Conservation (phyloP, 1,140 invertebrate species). For the Pachyrhynchus sulphureomaculatus region DNA sequence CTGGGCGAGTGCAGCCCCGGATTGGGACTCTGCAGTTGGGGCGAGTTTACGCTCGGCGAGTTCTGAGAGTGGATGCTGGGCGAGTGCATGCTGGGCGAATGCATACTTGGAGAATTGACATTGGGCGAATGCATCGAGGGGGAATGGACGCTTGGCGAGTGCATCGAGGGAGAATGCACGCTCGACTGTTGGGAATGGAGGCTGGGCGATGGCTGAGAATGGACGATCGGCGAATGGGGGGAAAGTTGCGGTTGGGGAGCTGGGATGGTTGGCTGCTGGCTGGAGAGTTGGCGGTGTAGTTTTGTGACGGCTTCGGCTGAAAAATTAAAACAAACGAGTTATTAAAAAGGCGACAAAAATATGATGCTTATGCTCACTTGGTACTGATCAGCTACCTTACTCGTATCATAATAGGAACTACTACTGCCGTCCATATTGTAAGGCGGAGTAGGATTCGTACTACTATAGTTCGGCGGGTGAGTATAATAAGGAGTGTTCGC, state of each 20-base stretch:
- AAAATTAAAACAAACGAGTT: background rate
- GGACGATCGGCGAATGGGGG: conserved; percentile 28
- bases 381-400: conserved; percentile 42
- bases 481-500: conserved; percentile 45
- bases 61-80: conserved; percentile 15
- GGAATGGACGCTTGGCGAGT: conserved; percentile 22
- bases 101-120: background rate
- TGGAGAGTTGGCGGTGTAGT: conserved; percentile 39
- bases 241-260: conserved; percentile 39
- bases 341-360: background rate
- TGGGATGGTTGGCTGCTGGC: conserved; percentile 37
- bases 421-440: conserved; percentile 34
- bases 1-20: conserved; percentile 18
- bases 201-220: conserved; percentile 29
- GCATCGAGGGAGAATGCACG: conserved; percentile 13
- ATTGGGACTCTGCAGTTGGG: conserved; percentile 20
- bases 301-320: conserved; percentile 36
- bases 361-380: conserved; percentile 35
- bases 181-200: conserved; percentile 13
- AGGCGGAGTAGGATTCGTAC: conserved; percentile 43
- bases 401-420: conserved; percentile 43
- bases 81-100: conserved; percentile 14
- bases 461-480: conserved; percentile 43
- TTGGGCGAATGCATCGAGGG: conserved; percentile 12
- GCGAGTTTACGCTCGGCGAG: conserved; percentile 20